Percentiles rank a stretch among this genome's conserved stretches.
Evolutionary conservation across 2,888 invertebrate genomes (phyloP).

Genomic region (Rambutsinella grinnellia): DNA sequence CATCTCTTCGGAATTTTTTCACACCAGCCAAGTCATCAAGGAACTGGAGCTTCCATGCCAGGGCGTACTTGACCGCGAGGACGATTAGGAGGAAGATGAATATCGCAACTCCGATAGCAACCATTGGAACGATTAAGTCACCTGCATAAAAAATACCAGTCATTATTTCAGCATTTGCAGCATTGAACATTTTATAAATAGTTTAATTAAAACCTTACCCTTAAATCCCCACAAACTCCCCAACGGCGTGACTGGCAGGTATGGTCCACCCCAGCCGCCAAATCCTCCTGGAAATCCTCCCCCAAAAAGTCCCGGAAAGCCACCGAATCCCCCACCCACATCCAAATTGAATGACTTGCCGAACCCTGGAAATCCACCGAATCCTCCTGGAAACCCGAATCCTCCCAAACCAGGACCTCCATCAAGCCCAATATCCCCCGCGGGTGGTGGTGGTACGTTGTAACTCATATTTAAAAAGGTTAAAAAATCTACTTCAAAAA

Average conservation of each 20-base stretch:
- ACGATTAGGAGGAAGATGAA: constrained; percentile 63
- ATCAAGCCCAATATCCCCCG: constrained; percentile 8
- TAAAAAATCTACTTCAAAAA: too few species aligned
- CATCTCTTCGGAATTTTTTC: constrained; percentile 5
- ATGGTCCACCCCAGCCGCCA: constrained; percentile 56
- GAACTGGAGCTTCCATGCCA: constrained; percentile 60
- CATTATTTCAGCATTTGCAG: too few species aligned
- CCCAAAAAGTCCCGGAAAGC: constrained; percentile 40
- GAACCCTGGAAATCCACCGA: constrained; percentile 32
- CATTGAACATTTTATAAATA: background rate
- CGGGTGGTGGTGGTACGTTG: constrained; percentile 31
- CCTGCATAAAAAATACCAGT: constrained; percentile 39
- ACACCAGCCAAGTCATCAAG: constrained; percentile 43
- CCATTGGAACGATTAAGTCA: constrained; percentile 64
- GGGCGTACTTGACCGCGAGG: constrained; percentile 64
- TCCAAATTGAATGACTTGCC: constrained; percentile 41
- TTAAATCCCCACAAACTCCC: constrained; percentile 63
- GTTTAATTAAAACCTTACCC: constrained; percentile 32
- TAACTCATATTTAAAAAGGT: constrained; percentile 49
- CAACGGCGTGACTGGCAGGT: constrained; percentile 64
- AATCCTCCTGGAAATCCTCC: constrained; percentile 39
- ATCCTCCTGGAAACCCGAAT: constrained; percentile 20
- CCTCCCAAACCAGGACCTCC: constrained; percentile 6
- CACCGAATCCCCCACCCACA: constrained; percentile 38
- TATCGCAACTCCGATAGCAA: constrained; percentile 63